Percentiles rank a stretch among this genome's conserved stretches.
These are phyloP conservation scores for Enteromius anoplus DNA, from an alignment of 2,797 vertebrate genomes.

Conservation along the genomic window DNA sequence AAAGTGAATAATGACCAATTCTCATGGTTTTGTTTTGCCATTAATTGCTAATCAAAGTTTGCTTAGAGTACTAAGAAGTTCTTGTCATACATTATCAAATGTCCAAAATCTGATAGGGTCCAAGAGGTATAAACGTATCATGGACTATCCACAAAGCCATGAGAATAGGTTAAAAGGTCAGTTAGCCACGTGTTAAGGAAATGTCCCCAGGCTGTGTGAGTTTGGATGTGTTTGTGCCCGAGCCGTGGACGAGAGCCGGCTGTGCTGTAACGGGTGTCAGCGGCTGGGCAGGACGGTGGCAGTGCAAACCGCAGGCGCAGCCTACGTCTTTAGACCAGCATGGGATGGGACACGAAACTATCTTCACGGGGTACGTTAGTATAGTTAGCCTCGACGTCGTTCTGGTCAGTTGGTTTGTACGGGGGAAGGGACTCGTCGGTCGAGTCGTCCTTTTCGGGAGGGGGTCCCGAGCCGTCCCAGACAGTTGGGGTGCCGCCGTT, in stretches of 20 bases:
- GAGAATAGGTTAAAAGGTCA: conserved; percentile 39
- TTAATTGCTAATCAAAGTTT: neutral
- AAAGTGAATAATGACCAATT: conserved; percentile 51
- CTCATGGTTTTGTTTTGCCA: conserved; percentile 32
- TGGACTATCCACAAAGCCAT: conserved; percentile 27
- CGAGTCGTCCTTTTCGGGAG: conserved; percentile 57
- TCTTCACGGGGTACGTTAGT: conserved; percentile 71
- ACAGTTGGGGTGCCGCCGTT: conserved; percentile 68
- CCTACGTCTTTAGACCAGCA: conserved; percentile 73
- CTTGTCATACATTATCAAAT: neutral
- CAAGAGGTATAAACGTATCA: neutral
- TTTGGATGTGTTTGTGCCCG: conserved; percentile 2
- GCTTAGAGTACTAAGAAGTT: conserved; percentile 9
- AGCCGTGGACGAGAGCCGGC: conserved; percentile 3
- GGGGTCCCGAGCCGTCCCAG: conserved; percentile 51
- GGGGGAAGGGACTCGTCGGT: conserved; percentile 46
- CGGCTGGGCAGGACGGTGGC: conserved; percentile 26
- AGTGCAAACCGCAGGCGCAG: conserved; percentile 21
- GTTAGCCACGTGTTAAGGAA: neutral
- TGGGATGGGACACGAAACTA: conserved; percentile 77
- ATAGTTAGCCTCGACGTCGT: conserved; percentile 62
- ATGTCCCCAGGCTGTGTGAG: conserved; percentile 31
- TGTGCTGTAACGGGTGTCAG: conserved; percentile 23
- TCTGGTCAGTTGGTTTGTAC: conserved; percentile 52
- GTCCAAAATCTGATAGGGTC: neutral